Percentiles rank a stretch among this genome's conserved stretches.
These are phyloP conservation scores for Hymenochirus boettgeri DNA, from an alignment of 2,113 vertebrate species.

Conservation along the genomic window DNA sequence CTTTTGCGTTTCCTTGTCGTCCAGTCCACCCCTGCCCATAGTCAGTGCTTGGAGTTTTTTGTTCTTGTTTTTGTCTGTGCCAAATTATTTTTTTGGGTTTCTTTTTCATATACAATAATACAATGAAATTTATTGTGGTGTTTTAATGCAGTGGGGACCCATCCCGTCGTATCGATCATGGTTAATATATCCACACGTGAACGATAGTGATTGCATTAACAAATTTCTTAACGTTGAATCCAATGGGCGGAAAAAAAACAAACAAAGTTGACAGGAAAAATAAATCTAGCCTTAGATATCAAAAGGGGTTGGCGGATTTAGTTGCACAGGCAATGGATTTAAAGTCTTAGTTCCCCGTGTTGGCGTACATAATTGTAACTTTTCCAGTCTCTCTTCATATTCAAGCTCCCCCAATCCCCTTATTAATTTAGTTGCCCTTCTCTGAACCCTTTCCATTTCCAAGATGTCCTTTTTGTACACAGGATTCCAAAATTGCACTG, in stretches of 20 bases:
- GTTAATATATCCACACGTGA: slow-evolving; percentile 94
- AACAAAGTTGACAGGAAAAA: slow-evolving; percentile 57
- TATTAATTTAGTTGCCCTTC: too few relatives aligned
- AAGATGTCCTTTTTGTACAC: too few relatives aligned
- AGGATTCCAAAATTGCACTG: too few relatives aligned
- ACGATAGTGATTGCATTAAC: slow-evolving; percentile 91
- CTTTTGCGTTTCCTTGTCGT: slow-evolving; percentile 49
- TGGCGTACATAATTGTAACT: too few relatives aligned
- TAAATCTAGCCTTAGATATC: slow-evolving; percentile 44
- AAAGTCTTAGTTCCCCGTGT: slow-evolving; percentile 55
- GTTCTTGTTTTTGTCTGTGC: slow-evolving; percentile 48
- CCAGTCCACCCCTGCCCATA: slow-evolving; percentile 49
- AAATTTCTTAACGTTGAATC: slow-evolving; percentile 47
- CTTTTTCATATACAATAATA: slow-evolving; percentile 71
- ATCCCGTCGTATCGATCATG: slow-evolving; percentile 88
- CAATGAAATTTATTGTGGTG: slow-evolving; percentile 80
- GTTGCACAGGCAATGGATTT: slow-evolving; percentile 64
- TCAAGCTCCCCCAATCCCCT: too few relatives aligned
- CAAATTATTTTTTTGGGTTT: slow-evolving; percentile 55
- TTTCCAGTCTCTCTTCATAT: too few relatives aligned
- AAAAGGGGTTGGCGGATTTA: slow-evolving; percentile 41
- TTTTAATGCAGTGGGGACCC: slow-evolving; percentile 86
- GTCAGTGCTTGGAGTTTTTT: slow-evolving; percentile 71
- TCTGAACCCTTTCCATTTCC: too few relatives aligned
- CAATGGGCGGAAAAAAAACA: slow-evolving; percentile 55